phyloP scores from a whole-genome alignment of 2,797 vertebrate species.

The Characodon lateralis region DNA sequence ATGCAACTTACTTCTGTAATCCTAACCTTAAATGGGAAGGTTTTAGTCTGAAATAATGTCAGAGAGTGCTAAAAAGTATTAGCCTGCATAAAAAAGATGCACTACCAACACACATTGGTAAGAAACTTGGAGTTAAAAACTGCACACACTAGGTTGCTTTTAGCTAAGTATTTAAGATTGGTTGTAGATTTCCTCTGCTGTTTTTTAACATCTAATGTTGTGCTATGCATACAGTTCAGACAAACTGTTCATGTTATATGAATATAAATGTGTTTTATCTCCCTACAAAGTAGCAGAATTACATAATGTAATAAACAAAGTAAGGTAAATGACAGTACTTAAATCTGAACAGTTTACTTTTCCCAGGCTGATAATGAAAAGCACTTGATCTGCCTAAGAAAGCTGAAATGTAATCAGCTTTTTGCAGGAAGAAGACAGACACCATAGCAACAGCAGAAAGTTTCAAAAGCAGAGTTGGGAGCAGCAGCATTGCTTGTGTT shows the following conservation, averaged over 20 bases:
- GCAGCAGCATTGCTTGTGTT: constrained; percentile 70
- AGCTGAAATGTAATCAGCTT: constrained; percentile 47
- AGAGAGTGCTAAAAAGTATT: no score
- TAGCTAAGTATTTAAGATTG: background rate
- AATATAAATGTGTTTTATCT: background rate
- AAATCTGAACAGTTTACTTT: constrained; percentile 39
- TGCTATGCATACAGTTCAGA: background rate
- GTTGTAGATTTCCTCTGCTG: background rate
- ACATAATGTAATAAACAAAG: background rate
- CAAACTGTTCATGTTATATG: background rate
- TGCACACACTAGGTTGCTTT: no score
- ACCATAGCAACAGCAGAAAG: constrained; percentile 85
- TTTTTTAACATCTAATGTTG: background rate
- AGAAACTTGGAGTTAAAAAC: no score
- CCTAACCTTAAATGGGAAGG: no score
- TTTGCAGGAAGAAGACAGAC: constrained; percentile 62
- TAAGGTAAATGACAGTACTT: constrained; percentile 12
- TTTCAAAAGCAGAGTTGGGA: constrained; percentile 79
- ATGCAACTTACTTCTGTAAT: no score
- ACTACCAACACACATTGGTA: no score
- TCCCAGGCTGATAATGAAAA: constrained; percentile 27
- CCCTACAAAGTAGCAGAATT: background rate
- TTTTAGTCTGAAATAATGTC: no score
- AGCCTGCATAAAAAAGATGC: no score
- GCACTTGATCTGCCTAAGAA: constrained; percentile 34